Evolutionary conservation across 2,888 invertebrate species (phyloP), one percentile per base, ranked within the genome.

Genomic region (Cephonodes hylas): DNA sequence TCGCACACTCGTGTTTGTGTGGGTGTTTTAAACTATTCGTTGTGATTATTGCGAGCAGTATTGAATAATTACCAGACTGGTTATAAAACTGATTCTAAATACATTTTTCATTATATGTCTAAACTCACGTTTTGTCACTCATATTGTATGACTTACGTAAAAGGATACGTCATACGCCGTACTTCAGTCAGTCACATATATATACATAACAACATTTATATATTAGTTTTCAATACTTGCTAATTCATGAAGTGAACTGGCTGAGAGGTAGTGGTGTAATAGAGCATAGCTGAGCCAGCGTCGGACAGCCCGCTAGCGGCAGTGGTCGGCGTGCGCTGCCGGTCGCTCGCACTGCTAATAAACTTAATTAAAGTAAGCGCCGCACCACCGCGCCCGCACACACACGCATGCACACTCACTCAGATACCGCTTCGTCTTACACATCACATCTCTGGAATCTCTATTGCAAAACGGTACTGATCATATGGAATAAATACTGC

Each of bases 271-370:
- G 6, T 5, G 10, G 34, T 34, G 10, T 10, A 34, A 34, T 34
- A 2, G 2, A 10, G 7, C 4, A 10, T 10, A 34, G 10, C 7
- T 7, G 7, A 10, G 10, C 34, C 34, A n/a, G 10, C 34, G 46
- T 46, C 23, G 13, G 3, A 3, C 4, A 18, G 15, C 18, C 5
- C 45, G 4, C 64, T 46, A 60, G 58, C 64, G 64, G 68, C 66
- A 25, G 46, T 15, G 6, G 13, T 15, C 20, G 4, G 23, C 45
- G 8, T 53, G 45, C 45, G 0, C 22, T 22, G 23, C 22, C 31
- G 18, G 10, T 15, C 10, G 15, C 18, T 15, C 18, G 2, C 34
- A 22, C 2, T 10, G 18, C 27, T 53, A 20, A 53, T 53, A 31
- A 53, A 53, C 27, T 53, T 53, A 31, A 53, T 53, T 18, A 31